Evolutionary conservation across 1,140 invertebrate species (phyloP), one percentile per base, ranked within the genome.

Genomic region (Dendrolimus punctatus): DNA sequence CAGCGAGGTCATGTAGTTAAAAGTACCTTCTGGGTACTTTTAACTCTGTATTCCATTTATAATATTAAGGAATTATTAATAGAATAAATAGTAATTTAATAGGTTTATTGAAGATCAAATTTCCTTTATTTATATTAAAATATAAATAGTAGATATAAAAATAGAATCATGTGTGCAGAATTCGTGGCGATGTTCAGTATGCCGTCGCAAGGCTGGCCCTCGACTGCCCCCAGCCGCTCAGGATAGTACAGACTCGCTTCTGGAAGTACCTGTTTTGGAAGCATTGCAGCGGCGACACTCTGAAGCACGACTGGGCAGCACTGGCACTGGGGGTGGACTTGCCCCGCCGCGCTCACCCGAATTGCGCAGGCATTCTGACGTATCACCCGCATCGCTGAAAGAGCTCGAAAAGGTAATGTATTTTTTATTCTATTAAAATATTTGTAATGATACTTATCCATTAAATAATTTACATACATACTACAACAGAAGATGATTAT

Each of bases 381-480:
- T 95, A 0, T 95, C 94, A 9, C 93, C 94, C 0, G 94, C 94
- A 0, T 95, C 93, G 41, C 84, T 95, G 5, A 95, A 95, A 71
- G 94, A 95, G 80, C 85, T 95, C 2, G 94, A 95, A 87, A 94
- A 95, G 90, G 94, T 95, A 88, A 87, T 83, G 73, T 72, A 5
- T 40, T 9, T 38, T 6, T 50, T 50, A 23, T 23, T 23, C 3
- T 23, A 23, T 23, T 23, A 23, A 23, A 23, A 23, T 23, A 23
- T 23, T 23, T 23, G n/a, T n/a, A n/a, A n/a, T n/a, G n/a, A n/a
- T n/a, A n/a, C n/a, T n/a, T n/a, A n/a, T n/a, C n/a, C n/a, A n/a
- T n/a, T n/a, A n/a, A n/a, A 23, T 23, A 23, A 23, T 23, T 23
- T 23, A 23, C 23, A 23, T 23, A 23, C 23, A 23, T 23, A 23